Evolutionary conservation across 2,797 vertebrate species (phyloP).

Genomic region (Phataginus tricuspis): DNA sequence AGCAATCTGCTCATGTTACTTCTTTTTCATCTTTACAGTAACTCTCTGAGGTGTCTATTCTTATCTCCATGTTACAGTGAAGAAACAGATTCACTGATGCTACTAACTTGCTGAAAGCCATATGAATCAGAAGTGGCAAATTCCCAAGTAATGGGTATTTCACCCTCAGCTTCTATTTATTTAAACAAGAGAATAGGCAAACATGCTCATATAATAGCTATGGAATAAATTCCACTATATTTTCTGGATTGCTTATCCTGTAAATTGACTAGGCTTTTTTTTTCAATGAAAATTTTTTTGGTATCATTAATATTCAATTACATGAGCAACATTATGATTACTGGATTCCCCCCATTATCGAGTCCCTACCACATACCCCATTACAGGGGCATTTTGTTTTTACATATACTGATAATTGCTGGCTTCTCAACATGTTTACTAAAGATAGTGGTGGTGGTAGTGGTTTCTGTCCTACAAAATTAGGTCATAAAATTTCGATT

Average conservation of each 20-base stretch:
- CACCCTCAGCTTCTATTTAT: not conserved
- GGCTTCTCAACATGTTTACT: not conserved
- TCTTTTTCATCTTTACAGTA: slow-evolving; percentile 2
- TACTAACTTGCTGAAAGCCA: not conserved
- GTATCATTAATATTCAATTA: too few species aligned
- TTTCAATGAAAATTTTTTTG: too few species aligned
- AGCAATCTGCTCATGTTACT: not conserved
- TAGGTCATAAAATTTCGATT: not conserved
- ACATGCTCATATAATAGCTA: not conserved
- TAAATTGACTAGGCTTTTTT: not conserved
- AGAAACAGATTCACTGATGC: not conserved
- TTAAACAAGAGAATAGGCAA: not conserved
- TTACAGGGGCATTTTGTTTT: not conserved
- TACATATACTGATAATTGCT: not conserved
- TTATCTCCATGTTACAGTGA: not conserved
- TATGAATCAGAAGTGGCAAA: not conserved
- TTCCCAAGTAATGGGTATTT: not conserved
- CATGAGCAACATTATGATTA: too few species aligned
- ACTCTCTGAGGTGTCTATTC: not conserved
- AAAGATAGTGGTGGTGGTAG: not conserved
- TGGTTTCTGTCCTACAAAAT: not conserved
- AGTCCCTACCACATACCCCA: too few species aligned
- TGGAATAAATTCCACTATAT: not conserved
- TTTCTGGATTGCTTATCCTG: not conserved
- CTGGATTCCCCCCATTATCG: too few species aligned